Base-by-base conservation (phyloP, 1,140 invertebrate species). In the Globodera rostochiensis region DNA sequence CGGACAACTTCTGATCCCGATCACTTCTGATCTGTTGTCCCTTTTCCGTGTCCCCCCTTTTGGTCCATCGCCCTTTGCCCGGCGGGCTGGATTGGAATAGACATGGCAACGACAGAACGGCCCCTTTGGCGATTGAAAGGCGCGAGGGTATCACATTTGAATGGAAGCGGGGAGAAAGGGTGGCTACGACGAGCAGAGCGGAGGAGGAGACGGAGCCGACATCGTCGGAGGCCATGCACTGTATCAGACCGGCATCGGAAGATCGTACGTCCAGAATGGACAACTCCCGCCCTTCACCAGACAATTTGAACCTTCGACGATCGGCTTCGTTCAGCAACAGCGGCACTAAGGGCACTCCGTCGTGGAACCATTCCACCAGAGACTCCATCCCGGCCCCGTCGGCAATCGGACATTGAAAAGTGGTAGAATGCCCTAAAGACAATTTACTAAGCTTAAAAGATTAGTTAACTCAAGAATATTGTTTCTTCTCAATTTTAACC, bases 161-260 rank as follows among this genome's bases (percentile, higher is more conserved):
- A 74, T 86, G 86, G 69, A 86, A 86, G 15, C 25, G 66, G 21
- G 85, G 85, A 8, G 83, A 11, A 5, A 75, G 21, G 25, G 86
- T 66, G 19, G 70, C 9, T 6, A 86, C 86, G 15, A 71, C 74
- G 5, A 86, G 57, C 25, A 75, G n/a, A 9, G 86, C 82, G 13
- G 79, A 81, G 5, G 85, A 82, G 21, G 79, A 78, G 15, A 78
- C 77, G 46, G 84, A 69, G 74, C 86, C 82, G 46, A 85, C 69
- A 46, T 84, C 86, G 76, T 87, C 86, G 11, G 74, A 69, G 7
- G 79, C 73, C 49, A 85, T 80, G 47, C 85, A 86, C 64, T 86
- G 86, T 60, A 80, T 84, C 19, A 87, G 73, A 36, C 84, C 82
- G 36, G 77, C 64, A 80, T 86, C 85, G 15, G 74, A 67, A 36